A percentile compares a stretch with the other conserved stretches of the same genome.
phyloP scores from a whole-genome alignment of 1,140 invertebrate species.

The Portunus trituberculatus region DNA sequence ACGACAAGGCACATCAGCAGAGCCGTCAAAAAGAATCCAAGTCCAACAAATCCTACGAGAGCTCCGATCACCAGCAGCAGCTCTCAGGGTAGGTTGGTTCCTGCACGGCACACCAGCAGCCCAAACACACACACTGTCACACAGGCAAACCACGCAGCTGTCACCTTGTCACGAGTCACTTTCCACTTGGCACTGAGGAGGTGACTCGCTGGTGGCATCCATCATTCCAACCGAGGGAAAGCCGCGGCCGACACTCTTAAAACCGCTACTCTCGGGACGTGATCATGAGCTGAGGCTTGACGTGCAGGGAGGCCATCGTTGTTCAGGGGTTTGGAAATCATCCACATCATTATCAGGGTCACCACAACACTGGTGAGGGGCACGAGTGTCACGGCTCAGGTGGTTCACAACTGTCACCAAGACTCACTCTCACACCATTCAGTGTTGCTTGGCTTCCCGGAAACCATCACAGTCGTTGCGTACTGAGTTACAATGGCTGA shows the following conservation, averaged over 20 bases:
- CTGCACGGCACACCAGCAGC: not conserved
- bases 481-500: not conserved
- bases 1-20: slow-evolving; percentile 67
- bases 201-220: not conserved
- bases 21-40: slow-evolving; percentile 60
- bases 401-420: not conserved
- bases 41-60: slow-evolving; percentile 63
- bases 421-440: not conserved
- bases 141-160: not conserved
- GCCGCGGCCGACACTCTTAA: not conserved
- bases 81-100: slow-evolving; percentile 63
- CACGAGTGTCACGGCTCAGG: not conserved
- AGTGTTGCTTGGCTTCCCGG: too few relatives aligned
- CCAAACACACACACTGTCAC: not conserved
- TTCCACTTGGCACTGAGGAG: not conserved
- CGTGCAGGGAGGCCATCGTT: not conserved
- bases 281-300: not conserved
- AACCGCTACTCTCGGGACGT: not conserved
- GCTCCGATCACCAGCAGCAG: slow-evolving; percentile 41
- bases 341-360: not conserved
- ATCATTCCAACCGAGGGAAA: not conserved
- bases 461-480: not conserved
- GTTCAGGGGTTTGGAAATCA: not conserved
- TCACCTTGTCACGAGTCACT: not conserved
- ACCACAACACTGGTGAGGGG: not conserved